Base-by-base conservation (phyloP, 2,113 vertebrate genomes). In the Aptenodytes patagonicus region DNA sequence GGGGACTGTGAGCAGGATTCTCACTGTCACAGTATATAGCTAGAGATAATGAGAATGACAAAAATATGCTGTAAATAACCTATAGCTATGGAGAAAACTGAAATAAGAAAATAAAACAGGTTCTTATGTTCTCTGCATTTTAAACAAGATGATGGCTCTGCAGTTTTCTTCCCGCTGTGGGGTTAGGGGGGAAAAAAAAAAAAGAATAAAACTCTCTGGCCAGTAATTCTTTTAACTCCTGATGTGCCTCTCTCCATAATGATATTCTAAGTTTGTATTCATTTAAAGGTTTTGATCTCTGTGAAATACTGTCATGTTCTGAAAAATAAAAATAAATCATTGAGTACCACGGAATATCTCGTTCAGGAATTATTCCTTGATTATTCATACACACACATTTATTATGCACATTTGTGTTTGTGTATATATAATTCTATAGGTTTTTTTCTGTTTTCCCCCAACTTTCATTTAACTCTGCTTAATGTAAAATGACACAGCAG, bases 21-120 rank as follows among this genome's bases (percentile, higher is more conserved):
- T 81, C 83, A 64, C 55, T 94, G 38, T 68, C 49, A 72, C 20
- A 55, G 6, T 49, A 44, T 79, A 32, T 11, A 28, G 52, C 40
- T 82, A 73, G 49, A 91, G 61, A 83, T 81, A 93, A 90, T 83
- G 65, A 79, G 75, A 93, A 90, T 85, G 38, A 75, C 46, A 46
- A 42, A 94, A 86, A 46, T 32, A 26, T 73, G 52, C 32, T 52
- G 71, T 82, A 97, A 96, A 86, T 78, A 86, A 79, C 24, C 31
- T 85, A 71, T 78, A 92, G 34, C 29, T 83, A 32, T 57, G 38
- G 71, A 94, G 40, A 31, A 80, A 92, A 93, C 26, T 42, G 80
- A 79, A 96, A 94, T 40, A 91, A 86, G 51, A 69, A 78, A 94
- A 95, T 71, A 82, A 93, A 92, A 44, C 40, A 86, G 17, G 36